A percentile compares a stretch with the other conserved stretches of the same genome.
Evolutionary conservation across 2,797 vertebrate genomes (phyloP).

Genomic region (Peromyscus nudipes): DNA sequence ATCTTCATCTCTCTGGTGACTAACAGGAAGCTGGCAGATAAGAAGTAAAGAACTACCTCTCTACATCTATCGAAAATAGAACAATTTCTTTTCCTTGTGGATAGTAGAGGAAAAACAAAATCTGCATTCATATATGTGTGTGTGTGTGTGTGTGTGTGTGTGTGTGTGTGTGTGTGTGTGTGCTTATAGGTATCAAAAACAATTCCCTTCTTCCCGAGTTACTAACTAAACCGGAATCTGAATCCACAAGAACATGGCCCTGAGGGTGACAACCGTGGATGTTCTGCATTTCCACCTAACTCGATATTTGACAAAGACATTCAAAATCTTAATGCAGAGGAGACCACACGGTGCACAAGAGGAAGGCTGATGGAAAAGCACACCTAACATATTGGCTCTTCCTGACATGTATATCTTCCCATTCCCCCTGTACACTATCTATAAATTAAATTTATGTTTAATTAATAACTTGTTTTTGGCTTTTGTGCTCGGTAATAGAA

Average conservation of each 20-base stretch:
- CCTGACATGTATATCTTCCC: background rate
- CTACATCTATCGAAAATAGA: background rate
- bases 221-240: background rate
- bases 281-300: background rate
- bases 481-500: background rate
- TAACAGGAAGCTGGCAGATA: background rate
- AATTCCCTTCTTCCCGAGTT: background rate
- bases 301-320: background rate
- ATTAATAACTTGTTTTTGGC: background rate
- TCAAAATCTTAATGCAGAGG: background rate
- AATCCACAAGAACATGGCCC: background rate
- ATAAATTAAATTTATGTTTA: conserved; percentile 18
- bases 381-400: background rate
- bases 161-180: too few relatives aligned
- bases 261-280: background rate
- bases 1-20: background rate
- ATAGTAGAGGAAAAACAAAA: background rate
- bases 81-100: background rate
- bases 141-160: background rate
- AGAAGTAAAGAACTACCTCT: background rate
- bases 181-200: background rate
- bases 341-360: background rate
- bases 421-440: background rate
- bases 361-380: background rate
- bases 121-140: background rate